Conservation (phyloP, 1,140 invertebrate genomes). For the Euglossa dilemma region DNA sequence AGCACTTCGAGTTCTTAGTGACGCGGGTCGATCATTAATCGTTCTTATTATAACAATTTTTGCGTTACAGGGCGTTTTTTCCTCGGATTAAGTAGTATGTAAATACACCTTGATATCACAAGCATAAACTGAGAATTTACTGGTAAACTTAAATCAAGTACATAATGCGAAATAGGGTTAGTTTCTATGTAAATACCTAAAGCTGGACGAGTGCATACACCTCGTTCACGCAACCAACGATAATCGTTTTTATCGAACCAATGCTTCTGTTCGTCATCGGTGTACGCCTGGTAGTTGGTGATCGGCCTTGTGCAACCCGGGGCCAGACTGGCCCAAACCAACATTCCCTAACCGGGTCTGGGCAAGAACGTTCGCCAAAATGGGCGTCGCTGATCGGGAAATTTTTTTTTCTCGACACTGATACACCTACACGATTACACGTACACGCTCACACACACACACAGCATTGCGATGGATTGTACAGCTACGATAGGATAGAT, state of each 20-base stretch:
- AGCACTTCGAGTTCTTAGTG: conserved; percentile 63
- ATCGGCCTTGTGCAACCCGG: conserved; percentile 33
- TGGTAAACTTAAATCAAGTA: conserved; percentile 80
- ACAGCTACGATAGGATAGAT: conserved; percentile 77
- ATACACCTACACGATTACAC: conserved; percentile 67
- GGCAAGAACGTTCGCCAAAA: conserved; percentile 38
- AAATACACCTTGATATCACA: conserved; percentile 82
- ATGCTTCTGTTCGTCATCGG: conserved; percentile 80
- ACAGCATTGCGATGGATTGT: conserved; percentile 78
- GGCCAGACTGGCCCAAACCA: neutral
- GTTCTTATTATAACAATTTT: conserved; percentile 73
- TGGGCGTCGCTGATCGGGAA: conserved; percentile 72
- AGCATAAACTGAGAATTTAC: conserved; percentile 81
- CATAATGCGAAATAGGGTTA: conserved; percentile 82
- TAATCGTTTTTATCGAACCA: conserved; percentile 81
- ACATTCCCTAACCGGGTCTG: neutral
- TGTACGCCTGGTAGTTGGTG: conserved; percentile 57
- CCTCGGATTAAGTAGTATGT: conserved; percentile 82
- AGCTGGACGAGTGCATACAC: conserved; percentile 82
- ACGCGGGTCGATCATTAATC: conserved; percentile 76
- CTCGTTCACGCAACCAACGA: conserved; percentile 81
- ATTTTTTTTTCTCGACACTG: conserved; percentile 78
- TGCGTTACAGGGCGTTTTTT: conserved; percentile 82
- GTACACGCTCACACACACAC: conserved; percentile 62
- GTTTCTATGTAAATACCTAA: conserved; percentile 84